Evolutionary conservation across 2,888 invertebrate species (phyloP), one percentile per base, ranked within the genome.

Genomic region (Pammene aurita): DNA sequence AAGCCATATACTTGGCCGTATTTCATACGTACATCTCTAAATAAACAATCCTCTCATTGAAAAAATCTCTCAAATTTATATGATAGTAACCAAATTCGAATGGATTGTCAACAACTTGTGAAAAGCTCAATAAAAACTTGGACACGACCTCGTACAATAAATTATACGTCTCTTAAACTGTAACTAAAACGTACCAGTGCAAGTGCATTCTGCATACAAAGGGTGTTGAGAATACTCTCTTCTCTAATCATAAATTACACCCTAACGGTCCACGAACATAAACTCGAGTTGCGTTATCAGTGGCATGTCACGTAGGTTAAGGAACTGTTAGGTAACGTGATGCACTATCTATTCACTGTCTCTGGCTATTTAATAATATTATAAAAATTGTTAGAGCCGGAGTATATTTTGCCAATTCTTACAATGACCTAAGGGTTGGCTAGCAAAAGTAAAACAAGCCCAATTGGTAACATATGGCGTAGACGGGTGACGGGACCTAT

Each of bases 231-330:
- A 34, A 34, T 34, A 7, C 34, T 34, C 54, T n/a, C n/a, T 10
- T 52, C 50, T 54, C n/a, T 54, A 54, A 54, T 54, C 54, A 54
- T 54, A 54, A 54, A 35, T 54, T 54, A 54, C 34, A 54, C 54
- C 54, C 52, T 34, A n/a, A 13, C n/a, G 54, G 54, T 34, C 54
- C 54, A 54, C 54, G 54, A 34, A 54, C 54, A 34, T 54, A 54
- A 35, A 54, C 34, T 52, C 9, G 54, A 54, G 54, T 54, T 54
- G 54, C 34, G 54, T 54, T 54, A 54, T 54, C 54, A 54, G 54
- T 34, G 7, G 13, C 54, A 34, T 54, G 54, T 54, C 54, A 54
- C 7, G 54, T 54, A 54, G 54, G 54, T 54, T 54, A 54, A 54
- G 54, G 54, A 54, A 54, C 54, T 54, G 54, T 54, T 54, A 34